phyloP scores from a whole-genome alignment of 2,113 vertebrate species.

The Psettodes erumei region DNA sequence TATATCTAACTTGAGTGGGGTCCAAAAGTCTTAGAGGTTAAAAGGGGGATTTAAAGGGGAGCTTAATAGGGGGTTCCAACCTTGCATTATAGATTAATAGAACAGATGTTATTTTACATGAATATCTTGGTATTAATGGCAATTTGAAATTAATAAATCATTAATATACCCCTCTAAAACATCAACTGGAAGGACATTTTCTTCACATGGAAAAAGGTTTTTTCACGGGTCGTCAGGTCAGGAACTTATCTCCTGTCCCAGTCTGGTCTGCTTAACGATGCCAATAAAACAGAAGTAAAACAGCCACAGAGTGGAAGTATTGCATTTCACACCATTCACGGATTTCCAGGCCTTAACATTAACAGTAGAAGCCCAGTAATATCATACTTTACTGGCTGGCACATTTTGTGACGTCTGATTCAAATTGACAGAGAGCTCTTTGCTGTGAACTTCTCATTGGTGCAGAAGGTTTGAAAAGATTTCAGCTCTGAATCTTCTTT shows the following conservation, averaged over 20 bases:
- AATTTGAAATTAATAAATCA: conserved; percentile 47
- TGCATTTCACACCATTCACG: conserved; percentile 39
- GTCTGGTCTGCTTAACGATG: conserved; percentile 7
- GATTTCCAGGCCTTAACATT: conserved; percentile 53
- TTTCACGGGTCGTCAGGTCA: conserved; percentile 15
- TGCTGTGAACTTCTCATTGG: conserved; percentile 14
- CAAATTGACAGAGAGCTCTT: conserved; percentile 20
- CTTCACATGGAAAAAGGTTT: not conserved
- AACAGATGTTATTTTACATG: conserved; percentile 39
- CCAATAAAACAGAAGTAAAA: conserved; percentile 30
- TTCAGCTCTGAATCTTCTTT: not conserved
- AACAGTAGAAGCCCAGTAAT: conserved; percentile 29
- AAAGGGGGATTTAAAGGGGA: too few species aligned
- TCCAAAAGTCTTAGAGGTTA: too few species aligned
- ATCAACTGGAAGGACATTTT: conserved; percentile 16
- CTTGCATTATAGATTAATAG: conserved; percentile 25
- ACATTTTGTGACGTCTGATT: conserved; percentile 12
- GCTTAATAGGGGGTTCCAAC: too few species aligned
- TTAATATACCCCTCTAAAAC: not conserved
- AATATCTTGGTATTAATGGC: conserved; percentile 4
- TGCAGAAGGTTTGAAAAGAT: not conserved
- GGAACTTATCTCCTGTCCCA: conserved; percentile 15
- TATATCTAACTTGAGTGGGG: too few species aligned
- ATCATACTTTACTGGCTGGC: conserved; percentile 36
- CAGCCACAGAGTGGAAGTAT: conserved; percentile 33